A percentile compares a stretch with the other conserved stretches of the same genome.
phyloP scores from a whole-genome alignment of 2,888 invertebrate genomes.

The Leucozona laternaria region DNA sequence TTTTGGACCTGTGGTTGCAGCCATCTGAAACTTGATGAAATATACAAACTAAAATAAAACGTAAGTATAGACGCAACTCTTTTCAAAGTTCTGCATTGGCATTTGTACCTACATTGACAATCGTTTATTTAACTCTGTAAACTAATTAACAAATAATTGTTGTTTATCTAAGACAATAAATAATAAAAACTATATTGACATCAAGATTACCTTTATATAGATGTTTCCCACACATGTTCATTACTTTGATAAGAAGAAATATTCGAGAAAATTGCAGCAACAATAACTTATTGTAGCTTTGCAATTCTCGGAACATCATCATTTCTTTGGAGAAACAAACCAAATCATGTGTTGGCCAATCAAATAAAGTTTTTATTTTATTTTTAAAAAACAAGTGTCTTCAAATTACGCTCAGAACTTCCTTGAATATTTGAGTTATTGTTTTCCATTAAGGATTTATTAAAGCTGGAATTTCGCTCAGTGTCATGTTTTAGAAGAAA shows the following conservation, averaged over 20 bases:
- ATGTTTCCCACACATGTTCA: neutral
- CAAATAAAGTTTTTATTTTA: neutral
- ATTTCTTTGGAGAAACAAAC: neutral
- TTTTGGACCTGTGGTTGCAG: conserved; percentile 85
- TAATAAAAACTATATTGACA: conserved; percentile 2
- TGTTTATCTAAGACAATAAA: neutral
- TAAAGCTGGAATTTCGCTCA: conserved; percentile 81
- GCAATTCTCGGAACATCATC: neutral
- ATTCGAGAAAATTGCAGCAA: neutral
- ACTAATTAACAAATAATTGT: neutral
- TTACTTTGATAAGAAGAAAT: neutral
- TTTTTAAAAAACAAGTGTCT: neutral
- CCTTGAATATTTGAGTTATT: neutral
- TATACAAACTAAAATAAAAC: too few species aligned
- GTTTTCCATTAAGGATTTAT: neutral
- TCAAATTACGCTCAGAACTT: neutral
- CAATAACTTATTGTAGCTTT: neutral
- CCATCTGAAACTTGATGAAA: too few species aligned
- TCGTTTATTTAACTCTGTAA: neutral
- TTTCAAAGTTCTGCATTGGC: neutral
- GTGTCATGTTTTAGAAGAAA: neutral
- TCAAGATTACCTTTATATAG: neutral
- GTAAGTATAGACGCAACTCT: neutral
- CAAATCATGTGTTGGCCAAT: neutral
- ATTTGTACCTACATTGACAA: neutral